Conservation (phyloP, 2,113 vertebrate species). For the Chloropsis hardwickii region DNA sequence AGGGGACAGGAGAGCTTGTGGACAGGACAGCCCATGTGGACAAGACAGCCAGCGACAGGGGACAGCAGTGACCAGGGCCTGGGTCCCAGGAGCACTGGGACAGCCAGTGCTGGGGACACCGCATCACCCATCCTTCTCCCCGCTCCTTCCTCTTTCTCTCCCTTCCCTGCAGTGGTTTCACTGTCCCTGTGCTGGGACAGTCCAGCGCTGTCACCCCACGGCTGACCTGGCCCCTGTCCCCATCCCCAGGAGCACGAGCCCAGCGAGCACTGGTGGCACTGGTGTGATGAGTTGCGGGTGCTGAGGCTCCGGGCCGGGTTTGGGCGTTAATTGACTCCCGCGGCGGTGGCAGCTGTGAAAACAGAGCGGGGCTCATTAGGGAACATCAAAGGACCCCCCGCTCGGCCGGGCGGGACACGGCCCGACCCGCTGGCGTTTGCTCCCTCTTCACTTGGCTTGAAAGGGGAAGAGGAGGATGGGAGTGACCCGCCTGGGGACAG, state of each 20-base stretch:
- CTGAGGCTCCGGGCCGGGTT: not conserved
- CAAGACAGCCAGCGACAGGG: not conserved
- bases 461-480: not conserved
- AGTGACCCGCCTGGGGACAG: not conserved
- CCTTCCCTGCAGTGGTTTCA: not conserved
- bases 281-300: not conserved
- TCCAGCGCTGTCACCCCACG: rapidly evolving
- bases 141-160: not conserved
- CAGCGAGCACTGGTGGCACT: not conserved
- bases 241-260: rapidly evolving
- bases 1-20: not conserved
- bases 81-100: not conserved
- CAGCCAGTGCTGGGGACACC: not conserved
- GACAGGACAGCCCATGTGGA: not conserved
- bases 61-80: not conserved
- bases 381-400: conserved; percentile 51
- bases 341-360: conserved; percentile 48
- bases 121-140: not conserved
- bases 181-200: not conserved
- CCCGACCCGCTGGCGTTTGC: not conserved
- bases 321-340: conserved; percentile 30
- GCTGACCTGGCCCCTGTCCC: not conserved
- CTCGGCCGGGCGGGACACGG: not conserved
- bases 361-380: conserved; percentile 39
- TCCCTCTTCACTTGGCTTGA: not conserved